Evolutionary conservation across 2,113 vertebrate genomes (phyloP), one percentile per base, ranked within the genome.

Genomic region (Epinephelus fuscoguttatus): DNA sequence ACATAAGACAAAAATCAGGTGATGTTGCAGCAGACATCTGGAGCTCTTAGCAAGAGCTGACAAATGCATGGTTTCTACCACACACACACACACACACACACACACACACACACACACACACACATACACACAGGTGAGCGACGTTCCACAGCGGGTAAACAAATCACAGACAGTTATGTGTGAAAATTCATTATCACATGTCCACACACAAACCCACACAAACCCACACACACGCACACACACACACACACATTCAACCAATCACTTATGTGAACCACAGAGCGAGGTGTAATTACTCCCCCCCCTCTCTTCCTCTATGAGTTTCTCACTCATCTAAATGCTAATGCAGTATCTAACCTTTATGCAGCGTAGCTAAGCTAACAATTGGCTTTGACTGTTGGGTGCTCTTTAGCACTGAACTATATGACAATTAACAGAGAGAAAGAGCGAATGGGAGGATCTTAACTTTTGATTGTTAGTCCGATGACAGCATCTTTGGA

Each of bases 291-390:
- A 89, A 92, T 90, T 88, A 91, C 83, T 66, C 64, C 63, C 56
- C 40, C 47, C 40, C 56, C 42, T 60, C 66, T 42, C 47, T 72
- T 55, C 80, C 75, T 66, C 27, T 75, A 66, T 60, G 21, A 62
- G 42, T 78, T 79, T 78, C 86, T 85, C 89, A 23, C 86, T 91
- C 80, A 89, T 91, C 80, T 88, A 90, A 93, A 92, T 88, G 91
- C 92, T 88, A 92, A 92, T 92, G 75, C 55, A 68, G 78, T 56
- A 71, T 72, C 82, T 91, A 90, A 92, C 91, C 91, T 92, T 91
- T 90, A 76, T 77, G 82, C 86, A 49, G 82, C 18, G 21, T 1
- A 21, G 84, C 88, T 89, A 82, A 70, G 79, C 82, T 90, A 91
- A 87, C 91, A 87, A 84, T 88, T 76, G 87, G 77, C 23, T 75